Evolutionary conservation across 2,113 vertebrate genomes (phyloP).

Genomic region (Cyanoderma ruficeps): DNA sequence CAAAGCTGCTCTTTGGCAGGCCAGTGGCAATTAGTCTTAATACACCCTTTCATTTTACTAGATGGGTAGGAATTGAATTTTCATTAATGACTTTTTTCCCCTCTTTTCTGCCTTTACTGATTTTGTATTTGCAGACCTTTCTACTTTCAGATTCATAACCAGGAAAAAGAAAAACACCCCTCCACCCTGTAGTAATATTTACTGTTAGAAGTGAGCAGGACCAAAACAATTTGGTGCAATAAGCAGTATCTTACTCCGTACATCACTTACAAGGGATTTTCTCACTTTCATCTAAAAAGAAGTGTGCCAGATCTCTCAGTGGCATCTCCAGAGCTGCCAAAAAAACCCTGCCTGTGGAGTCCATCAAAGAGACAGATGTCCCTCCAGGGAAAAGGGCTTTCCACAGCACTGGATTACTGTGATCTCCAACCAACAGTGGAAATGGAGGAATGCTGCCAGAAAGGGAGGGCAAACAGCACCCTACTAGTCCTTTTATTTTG

Average conservation of each 20-base stretch:
- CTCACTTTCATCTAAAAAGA: not conserved
- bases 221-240: not conserved
- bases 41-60: not conserved
- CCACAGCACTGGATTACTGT: conserved; percentile 50
- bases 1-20: not conserved
- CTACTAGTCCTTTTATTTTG: conserved; percentile 1
- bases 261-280: not conserved
- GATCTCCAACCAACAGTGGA: conserved; percentile 63
- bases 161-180: fast-evolving
- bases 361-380: conserved; percentile 62
- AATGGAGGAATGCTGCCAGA: not conserved
- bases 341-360: conserved; percentile 20
- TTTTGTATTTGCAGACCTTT: not conserved
- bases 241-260: not conserved
- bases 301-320: conserved; percentile 24
- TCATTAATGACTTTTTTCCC: not conserved
- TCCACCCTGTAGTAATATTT: not conserved
- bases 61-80: not conserved
- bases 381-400: not conserved
- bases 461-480: conserved; percentile 6
- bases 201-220: not conserved
- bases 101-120: not conserved
- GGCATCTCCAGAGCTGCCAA: conserved; percentile 38
- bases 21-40: not conserved
- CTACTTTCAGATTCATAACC: not conserved